A percentile compares a stretch with the other conserved stretches of the same genome.
These are phyloP conservation scores for Rhinoderma darwinii DNA, from an alignment of 2,113 vertebrate genomes.

Conservation along the genomic window DNA sequence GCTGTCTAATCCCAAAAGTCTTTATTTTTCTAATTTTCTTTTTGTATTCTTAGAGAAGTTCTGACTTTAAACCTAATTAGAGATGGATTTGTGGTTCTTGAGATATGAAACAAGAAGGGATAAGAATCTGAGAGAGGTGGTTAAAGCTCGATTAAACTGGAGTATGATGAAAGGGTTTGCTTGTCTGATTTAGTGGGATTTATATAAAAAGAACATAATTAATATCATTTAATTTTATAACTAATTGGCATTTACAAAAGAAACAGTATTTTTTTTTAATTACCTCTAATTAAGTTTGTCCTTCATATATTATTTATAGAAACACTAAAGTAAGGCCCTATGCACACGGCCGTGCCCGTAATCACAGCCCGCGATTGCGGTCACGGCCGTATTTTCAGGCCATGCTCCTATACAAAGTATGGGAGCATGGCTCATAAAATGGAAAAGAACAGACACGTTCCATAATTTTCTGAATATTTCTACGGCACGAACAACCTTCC, in stretches of 20 bases:
- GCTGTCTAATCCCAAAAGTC: slow-evolving; percentile 42
- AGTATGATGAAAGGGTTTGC: slow-evolving; percentile 30
- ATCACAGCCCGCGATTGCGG: no score
- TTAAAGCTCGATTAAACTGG: background rate
- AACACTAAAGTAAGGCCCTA: background rate
- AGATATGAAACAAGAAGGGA: slow-evolving; percentile 45
- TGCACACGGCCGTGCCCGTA: no score
- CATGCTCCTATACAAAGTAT: no score
- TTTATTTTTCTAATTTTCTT: slow-evolving; percentile 37
- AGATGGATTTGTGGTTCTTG: slow-evolving; percentile 43
- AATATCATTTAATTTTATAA: slow-evolving; percentile 33
- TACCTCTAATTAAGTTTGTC: slow-evolving; percentile 41
- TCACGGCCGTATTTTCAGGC: no score
- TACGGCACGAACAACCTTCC: no score
- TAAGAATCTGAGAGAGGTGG: slow-evolving; percentile 14
- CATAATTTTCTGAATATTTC: no score
- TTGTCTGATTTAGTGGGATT: slow-evolving; percentile 20
- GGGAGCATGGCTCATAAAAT: no score
- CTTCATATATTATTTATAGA: background rate
- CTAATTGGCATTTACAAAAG: slow-evolving; percentile 27
- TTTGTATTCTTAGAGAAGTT: slow-evolving; percentile 40
- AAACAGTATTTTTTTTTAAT: background rate
- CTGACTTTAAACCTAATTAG: slow-evolving; percentile 54
- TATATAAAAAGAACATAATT: slow-evolving; percentile 2
- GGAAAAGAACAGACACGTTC: no score